These are phyloP conservation scores for Phoxinus phoxinus DNA, from an alignment of 2,113 vertebrate genomes.

Conservation along the genomic window DNA sequence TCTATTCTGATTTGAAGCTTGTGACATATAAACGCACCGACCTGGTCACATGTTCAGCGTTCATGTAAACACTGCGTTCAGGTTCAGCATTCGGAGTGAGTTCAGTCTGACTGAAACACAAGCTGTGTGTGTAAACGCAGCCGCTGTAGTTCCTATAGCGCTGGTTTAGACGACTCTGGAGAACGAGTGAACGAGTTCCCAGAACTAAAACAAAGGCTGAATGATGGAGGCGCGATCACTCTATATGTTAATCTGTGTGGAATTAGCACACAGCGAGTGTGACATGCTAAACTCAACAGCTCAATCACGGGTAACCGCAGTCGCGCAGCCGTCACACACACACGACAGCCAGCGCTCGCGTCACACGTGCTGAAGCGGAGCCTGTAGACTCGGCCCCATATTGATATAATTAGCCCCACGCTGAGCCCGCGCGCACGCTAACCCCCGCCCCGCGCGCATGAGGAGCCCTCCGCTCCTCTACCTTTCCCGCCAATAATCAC, in stretches of 20 bases:
- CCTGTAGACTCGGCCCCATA: conserved; percentile 75
- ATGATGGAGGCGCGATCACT: conserved; percentile 28
- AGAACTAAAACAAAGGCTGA: too few species aligned
- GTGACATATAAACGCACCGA: too few species aligned
- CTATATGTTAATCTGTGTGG: conserved; percentile 20
- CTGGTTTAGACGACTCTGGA: too few species aligned
- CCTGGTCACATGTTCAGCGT: too few species aligned
- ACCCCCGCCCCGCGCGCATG: conserved; percentile 58
- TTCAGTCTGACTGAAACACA: too few species aligned
- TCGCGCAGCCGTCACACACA: conserved; percentile 29
- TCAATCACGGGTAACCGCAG: conserved; percentile 52
- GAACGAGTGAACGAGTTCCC: too few species aligned
- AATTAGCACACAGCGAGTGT: conserved; percentile 25
- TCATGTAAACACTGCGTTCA: too few species aligned
- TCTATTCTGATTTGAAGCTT: too few species aligned
- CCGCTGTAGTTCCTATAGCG: too few species aligned
- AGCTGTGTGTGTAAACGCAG: too few species aligned
- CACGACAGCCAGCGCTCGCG: conserved; percentile 43
- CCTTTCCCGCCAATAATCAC: conserved; percentile 56
- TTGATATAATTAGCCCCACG: conserved; percentile 78
- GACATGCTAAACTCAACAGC: conserved; percentile 49
- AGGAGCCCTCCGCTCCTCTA: conserved; percentile 40
- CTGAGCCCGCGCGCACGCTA: conserved; percentile 58
- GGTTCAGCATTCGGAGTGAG: too few species aligned
- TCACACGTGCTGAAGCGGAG: conserved; percentile 73